Conservation (phyloP, 2,888 invertebrate species). For the Lochmaea crataegi region DNA sequence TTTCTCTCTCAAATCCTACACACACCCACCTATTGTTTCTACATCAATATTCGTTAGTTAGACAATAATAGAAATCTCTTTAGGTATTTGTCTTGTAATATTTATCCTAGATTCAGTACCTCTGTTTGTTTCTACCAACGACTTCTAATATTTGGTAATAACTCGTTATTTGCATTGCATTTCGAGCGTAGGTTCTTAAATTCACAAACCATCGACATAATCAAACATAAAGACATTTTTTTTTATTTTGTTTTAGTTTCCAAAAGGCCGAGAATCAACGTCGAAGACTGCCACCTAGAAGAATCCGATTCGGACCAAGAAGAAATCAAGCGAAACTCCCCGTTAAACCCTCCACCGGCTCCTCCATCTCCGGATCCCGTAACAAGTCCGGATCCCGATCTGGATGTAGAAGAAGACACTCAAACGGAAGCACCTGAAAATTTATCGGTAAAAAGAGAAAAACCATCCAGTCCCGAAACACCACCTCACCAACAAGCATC, state of each 20-base stretch:
- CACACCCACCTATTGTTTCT: no score
- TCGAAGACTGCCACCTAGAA: constrained; percentile 64
- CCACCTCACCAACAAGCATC: constrained; percentile 55
- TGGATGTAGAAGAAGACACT: constrained; percentile 69
- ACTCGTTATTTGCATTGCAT: background rate
- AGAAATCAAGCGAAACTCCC: constrained; percentile 61
- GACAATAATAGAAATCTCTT: background rate
- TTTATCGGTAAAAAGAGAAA: constrained; percentile 76
- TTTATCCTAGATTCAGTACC: constrained; percentile 36
- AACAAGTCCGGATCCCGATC: constrained; percentile 60
- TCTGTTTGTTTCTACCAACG: constrained; percentile 29
- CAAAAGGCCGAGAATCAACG: constrained; percentile 66
- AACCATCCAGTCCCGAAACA: constrained; percentile 67
- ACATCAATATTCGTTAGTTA: background rate
- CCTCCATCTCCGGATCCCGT: constrained; percentile 60
- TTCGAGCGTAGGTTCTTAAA: background rate
- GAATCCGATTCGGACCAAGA: constrained; percentile 67
- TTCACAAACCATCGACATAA: background rate
- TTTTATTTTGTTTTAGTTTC: constrained; percentile 59
- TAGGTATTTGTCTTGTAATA: constrained; percentile 23
- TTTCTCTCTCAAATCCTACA: no score
- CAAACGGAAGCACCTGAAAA: constrained; percentile 78
- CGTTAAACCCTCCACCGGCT: constrained; percentile 55
- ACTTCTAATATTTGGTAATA: constrained; percentile 6
- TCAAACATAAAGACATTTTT: background rate